These are phyloP conservation scores for Bellardia pandia DNA, from an alignment of 2,888 invertebrate genomes.

Conservation along the genomic window DNA sequence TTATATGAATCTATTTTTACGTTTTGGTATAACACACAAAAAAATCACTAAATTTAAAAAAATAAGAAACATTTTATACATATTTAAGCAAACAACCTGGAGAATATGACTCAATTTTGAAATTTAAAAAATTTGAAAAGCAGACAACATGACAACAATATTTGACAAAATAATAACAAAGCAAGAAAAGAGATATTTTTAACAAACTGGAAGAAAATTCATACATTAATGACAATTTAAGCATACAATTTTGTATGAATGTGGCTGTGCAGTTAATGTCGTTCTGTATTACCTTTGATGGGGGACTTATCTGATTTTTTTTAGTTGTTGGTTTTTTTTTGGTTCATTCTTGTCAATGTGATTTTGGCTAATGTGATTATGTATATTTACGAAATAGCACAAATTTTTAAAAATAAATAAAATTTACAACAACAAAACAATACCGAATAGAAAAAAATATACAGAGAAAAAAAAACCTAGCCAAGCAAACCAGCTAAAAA, in stretches of 20 bases:
- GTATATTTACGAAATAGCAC: conserved; percentile 72
- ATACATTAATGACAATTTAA: not conserved
- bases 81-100: conserved; percentile 46
- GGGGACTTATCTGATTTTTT: conserved; percentile 59
- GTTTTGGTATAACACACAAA: not conserved
- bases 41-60: conserved; percentile 18
- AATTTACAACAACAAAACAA: conserved; percentile 68
- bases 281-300: conserved; percentile 58
- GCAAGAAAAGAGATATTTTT: not conserved
- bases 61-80: not conserved
- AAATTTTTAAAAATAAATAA: conserved; percentile 73
- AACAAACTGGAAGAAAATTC: conserved; percentile 3
- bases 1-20: conserved; percentile 57
- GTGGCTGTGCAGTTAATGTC: conserved; percentile 37
- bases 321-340: conserved; percentile 36
- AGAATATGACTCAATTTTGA: conserved; percentile 65
- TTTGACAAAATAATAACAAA: conserved; percentile 24
- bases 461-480: conserved; percentile 48
- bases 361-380: conserved; percentile 70
- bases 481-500: conserved; percentile 70
- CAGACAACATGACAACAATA: conserved; percentile 21
- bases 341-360: conserved; percentile 59
- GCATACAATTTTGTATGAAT: not conserved
- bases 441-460: conserved; percentile 43
- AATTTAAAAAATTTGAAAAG: conserved; percentile 23